A percentile compares a stretch with the other conserved stretches of the same genome.
These are phyloP conservation scores for Globia sparganii DNA, from an alignment of 2,888 invertebrate genomes.

Conservation along the genomic window DNA sequence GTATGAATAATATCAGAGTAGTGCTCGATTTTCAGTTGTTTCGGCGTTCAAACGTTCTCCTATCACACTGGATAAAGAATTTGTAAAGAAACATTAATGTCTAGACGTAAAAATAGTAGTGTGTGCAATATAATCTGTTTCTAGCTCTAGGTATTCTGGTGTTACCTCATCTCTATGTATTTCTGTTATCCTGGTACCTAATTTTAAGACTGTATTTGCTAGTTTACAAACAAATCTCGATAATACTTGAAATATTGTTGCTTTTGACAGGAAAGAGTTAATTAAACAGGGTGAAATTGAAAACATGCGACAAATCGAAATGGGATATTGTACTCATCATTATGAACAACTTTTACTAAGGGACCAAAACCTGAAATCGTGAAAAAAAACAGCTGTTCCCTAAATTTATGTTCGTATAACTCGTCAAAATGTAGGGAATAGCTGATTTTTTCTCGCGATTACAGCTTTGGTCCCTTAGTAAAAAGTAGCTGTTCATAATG, in stretches of 20 bases:
- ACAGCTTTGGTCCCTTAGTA: too few species aligned
- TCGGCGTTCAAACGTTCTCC: not conserved
- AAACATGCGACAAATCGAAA: too few species aligned
- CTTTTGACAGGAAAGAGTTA: not conserved
- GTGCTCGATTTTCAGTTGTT: slow-evolving; percentile 1
- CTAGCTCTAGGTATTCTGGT: slow-evolving; percentile 45
- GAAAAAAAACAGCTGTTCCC: too few species aligned
- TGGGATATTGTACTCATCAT: too few species aligned
- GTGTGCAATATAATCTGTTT: slow-evolving; percentile 56
- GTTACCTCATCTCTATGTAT: slow-evolving; percentile 7
- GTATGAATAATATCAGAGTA: not conserved
- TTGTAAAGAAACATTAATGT: slow-evolving; percentile 28
- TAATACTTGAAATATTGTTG: not conserved
- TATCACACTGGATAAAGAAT: slow-evolving; percentile 5
- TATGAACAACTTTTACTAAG: too few species aligned
- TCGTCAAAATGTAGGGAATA: too few species aligned
- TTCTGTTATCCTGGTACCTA: not conserved
- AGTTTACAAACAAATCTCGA: not conserved
- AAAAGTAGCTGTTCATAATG: too few species aligned
- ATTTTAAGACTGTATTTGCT: not conserved
- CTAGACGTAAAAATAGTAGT: slow-evolving; percentile 39
- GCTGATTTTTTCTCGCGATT: too few species aligned
- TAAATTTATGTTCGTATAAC: too few species aligned
- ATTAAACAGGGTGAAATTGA: too few species aligned
- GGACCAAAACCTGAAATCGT: too few species aligned